Evolutionary conservation across 64 coral and sea anemone genomes (phyloP).

Genomic region (Pocillopora damicornis): DNA sequence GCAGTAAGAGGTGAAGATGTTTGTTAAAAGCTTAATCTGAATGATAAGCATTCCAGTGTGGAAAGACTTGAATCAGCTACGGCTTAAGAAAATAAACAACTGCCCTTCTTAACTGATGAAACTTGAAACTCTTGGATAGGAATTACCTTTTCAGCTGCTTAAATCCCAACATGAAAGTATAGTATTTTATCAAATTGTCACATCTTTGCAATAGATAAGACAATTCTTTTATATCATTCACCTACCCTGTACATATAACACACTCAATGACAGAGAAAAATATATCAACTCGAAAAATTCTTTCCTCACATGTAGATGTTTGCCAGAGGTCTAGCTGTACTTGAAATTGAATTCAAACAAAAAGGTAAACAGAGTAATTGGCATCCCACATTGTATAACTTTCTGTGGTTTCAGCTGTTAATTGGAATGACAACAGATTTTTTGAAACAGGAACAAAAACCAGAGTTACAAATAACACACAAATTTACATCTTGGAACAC

Average conservation of each 20-base stretch:
- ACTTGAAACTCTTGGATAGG: background rate
- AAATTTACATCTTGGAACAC: background rate
- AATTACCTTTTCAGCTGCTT: constrained; percentile 9
- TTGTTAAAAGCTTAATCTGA: background rate
- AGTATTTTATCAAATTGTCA: background rate
- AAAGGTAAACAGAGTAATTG: constrained; percentile 22
- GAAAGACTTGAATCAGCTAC: background rate
- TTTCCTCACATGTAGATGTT: background rate
- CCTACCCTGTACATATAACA: background rate
- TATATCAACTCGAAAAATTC: background rate
- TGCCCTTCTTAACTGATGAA: background rate
- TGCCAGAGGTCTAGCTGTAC: background rate
- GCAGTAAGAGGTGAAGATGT: background rate
- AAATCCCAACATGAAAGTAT: background rate
- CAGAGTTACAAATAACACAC: background rate
- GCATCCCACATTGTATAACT: constrained; percentile 12
- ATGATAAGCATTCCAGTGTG: constrained; percentile 1
- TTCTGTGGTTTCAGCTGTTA: constrained; percentile 14
- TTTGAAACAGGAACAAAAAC: background rate
- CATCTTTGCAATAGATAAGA: background rate
- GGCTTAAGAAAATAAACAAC: background rate
- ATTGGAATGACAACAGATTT: constrained; percentile 3
- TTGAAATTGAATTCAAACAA: background rate
- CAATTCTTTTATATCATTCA: background rate
- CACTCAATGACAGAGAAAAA: background rate